Evolutionary conservation across 2,888 invertebrate genomes (phyloP).

Genomic region (Timandra comae): DNA sequence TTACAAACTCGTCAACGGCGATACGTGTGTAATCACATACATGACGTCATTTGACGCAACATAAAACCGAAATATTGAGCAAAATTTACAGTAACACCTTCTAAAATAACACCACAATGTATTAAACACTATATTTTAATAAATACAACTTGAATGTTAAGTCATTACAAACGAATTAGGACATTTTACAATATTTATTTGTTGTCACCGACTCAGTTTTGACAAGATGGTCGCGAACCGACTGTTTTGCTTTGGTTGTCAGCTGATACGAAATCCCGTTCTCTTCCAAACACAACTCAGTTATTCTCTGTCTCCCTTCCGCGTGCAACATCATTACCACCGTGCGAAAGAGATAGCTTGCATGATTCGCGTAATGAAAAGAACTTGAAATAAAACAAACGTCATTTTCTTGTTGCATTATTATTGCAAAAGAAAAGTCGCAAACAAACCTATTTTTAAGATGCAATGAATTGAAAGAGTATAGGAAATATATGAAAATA

Average conservation of each 20-base stretch:
- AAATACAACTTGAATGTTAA: conserved; percentile 59
- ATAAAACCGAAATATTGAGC: conserved; percentile 71
- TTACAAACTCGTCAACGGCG: conserved; percentile 71
- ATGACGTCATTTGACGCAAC: conserved; percentile 78
- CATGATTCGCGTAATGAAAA: conserved; percentile 41
- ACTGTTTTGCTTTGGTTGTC: conserved; percentile 79
- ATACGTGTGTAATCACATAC: conserved; percentile 76
- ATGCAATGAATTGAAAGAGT: conserved; percentile 60
- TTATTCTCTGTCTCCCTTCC: conserved; percentile 34
- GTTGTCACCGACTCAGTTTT: conserved; percentile 74
- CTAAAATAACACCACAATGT: conserved; percentile 58
- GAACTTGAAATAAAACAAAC: conserved; percentile 53
- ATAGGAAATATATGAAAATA: conserved; percentile 32
- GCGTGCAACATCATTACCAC: conserved; percentile 2
- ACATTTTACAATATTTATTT: conserved; percentile 75
- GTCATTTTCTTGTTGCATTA: conserved; percentile 68
- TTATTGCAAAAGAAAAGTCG: conserved; percentile 56
- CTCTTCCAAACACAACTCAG: conserved; percentile 43
- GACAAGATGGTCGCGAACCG: conserved; percentile 78
- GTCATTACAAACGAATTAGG: conserved; percentile 69
- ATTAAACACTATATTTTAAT: conserved; percentile 63
- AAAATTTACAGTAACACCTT: conserved; percentile 63
- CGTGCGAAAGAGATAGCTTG: conserved; percentile 38
- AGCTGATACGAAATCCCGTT: conserved; percentile 74
- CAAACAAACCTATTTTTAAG: conserved; percentile 39